Conservation (phyloP, 2,113 vertebrate genomes). For the Entelurus aequoreus region DNA sequence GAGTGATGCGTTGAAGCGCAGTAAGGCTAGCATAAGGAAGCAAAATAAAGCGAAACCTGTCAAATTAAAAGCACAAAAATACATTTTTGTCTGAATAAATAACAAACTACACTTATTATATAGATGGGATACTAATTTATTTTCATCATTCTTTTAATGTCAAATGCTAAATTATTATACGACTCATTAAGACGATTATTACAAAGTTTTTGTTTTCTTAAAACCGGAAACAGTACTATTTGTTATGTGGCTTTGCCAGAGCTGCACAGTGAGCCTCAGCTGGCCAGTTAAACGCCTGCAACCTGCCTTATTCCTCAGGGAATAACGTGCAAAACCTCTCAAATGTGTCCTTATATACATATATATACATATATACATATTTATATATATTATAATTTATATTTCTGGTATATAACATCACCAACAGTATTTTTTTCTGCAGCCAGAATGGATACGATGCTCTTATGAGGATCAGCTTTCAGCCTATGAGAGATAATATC, state of each 20-base stretch:
- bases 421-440: not conserved
- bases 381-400: not conserved
- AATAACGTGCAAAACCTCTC: slow-evolving; percentile 15
- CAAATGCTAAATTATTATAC: not conserved
- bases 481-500: not conserved
- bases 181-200: too few relatives aligned
- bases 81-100: too few relatives aligned
- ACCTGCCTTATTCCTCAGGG: slow-evolving; percentile 12
- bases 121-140: too few relatives aligned
- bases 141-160: too few relatives aligned
- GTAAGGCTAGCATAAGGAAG: too few relatives aligned
- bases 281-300: slow-evolving; percentile 34
- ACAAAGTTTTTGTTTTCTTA: not conserved
- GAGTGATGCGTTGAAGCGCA: too few relatives aligned
- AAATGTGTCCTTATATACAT: slow-evolving; percentile 6
- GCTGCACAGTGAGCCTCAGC: slow-evolving; percentile 25
- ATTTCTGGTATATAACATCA: not conserved
- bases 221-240: not conserved
- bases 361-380: not conserved
- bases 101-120: too few relatives aligned
- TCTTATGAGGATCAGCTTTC: not conserved
- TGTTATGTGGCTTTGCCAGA: not conserved
- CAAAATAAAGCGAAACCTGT: too few relatives aligned
- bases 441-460: not conserved
- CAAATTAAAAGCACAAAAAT: too few relatives aligned